Percentiles rank a stretch among this genome's conserved stretches.
Evolutionary conservation across 2,113 vertebrate species (phyloP).

Genomic region (Orthonyx spaldingii): DNA sequence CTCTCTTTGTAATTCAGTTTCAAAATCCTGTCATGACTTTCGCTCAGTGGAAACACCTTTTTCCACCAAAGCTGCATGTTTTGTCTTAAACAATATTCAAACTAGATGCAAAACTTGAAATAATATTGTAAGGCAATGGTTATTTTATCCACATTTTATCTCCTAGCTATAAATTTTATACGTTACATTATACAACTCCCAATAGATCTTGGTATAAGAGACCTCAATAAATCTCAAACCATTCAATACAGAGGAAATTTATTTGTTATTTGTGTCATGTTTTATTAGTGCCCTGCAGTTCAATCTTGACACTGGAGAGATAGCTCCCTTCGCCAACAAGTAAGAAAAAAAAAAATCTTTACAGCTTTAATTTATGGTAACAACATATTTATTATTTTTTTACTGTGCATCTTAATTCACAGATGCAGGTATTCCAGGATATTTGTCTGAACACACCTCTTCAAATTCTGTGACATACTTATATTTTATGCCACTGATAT

Average conservation of each 20-base stretch:
- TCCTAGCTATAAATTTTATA: slow-evolving; percentile 14
- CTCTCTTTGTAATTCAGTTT: background rate
- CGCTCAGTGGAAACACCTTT: background rate
- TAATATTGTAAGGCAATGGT: slow-evolving; percentile 39
- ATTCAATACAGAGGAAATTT: slow-evolving; percentile 48
- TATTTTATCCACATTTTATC: slow-evolving; percentile 56
- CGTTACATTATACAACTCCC: slow-evolving; percentile 13
- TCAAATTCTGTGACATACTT: slow-evolving; percentile 2
- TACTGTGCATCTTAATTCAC: background rate
- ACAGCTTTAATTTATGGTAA: slow-evolving; percentile 41
- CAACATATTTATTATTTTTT: slow-evolving; percentile 50
- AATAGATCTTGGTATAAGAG: slow-evolving; percentile 47
- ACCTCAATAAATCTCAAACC: slow-evolving; percentile 50
- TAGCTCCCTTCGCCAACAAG: background rate
- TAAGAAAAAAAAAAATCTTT: slow-evolving; percentile 29
- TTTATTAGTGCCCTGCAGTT: slow-evolving; percentile 60
- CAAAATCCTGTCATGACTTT: slow-evolving; percentile 14
- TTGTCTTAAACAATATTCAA: slow-evolving; percentile 33
- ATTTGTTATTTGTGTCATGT: slow-evolving; percentile 55
- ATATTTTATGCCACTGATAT: slow-evolving; percentile 14
- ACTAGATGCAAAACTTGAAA: slow-evolving; percentile 33
- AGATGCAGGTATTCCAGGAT: background rate
- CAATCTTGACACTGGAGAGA: slow-evolving; percentile 30
- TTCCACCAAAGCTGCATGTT: background rate
- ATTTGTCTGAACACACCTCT: slow-evolving; percentile 21